Evolutionary conservation across 2,888 invertebrate species (phyloP).

Genomic region (Hemistola chrysoprasaria): DNA sequence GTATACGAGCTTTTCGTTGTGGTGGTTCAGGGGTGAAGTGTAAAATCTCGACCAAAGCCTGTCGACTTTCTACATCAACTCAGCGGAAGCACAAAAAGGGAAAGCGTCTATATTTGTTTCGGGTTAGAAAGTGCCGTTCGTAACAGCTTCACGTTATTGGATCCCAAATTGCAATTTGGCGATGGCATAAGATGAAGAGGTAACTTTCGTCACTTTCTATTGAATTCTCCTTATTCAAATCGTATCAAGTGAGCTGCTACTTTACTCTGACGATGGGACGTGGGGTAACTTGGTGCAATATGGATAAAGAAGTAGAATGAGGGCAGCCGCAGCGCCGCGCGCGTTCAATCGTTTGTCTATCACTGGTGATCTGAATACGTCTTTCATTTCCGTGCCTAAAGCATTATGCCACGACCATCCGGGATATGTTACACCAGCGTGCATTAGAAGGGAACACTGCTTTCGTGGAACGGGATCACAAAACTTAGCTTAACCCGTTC

Average conservation of each 20-base stretch:
- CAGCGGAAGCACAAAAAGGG: constrained; percentile 4
- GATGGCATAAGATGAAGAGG: constrained; percentile 18
- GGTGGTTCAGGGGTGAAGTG: constrained; percentile 3
- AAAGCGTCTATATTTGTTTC: constrained; percentile 8
- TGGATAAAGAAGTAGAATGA: constrained; percentile 14
- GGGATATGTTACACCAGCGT: constrained; percentile 66
- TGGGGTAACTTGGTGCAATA: constrained; percentile 27
- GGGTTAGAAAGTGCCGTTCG: constrained; percentile 11
- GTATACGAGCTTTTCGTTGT: constrained; percentile 8
- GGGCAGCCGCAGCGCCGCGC: constrained; percentile 48
- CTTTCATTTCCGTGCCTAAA: constrained; percentile 56
- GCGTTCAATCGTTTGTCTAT: constrained; percentile 68
- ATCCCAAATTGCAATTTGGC: constrained; percentile 7
- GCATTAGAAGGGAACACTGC: constrained; percentile 75
- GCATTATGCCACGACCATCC: constrained; percentile 65
- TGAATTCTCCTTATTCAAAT: constrained; percentile 15
- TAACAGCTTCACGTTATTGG: constrained; percentile 16
- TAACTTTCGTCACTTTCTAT: constrained; percentile 17
- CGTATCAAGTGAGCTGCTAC: constrained; percentile 19
- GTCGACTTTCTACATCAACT: constrained; percentile 5
- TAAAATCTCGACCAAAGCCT: neutral
- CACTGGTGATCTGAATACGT: constrained; percentile 69
- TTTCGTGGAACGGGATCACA: constrained; percentile 72
- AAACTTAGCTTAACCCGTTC: constrained; percentile 41
- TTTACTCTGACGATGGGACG: constrained; percentile 11